Conservation (phyloP, 2,113 vertebrate genomes). For the Zosterops hypoxanthus region DNA sequence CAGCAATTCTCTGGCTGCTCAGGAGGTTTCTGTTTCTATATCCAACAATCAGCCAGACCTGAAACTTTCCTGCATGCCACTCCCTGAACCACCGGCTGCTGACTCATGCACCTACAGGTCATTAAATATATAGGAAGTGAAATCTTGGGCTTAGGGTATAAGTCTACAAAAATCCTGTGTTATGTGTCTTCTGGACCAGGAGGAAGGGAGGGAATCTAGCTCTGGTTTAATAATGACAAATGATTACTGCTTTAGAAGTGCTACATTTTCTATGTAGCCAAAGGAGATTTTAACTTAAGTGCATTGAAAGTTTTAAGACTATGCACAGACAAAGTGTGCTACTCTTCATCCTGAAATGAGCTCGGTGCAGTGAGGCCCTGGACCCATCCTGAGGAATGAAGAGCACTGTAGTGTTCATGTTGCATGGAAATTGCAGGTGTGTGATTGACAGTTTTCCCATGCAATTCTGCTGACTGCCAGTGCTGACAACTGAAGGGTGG, state of each 20-base stretch:
- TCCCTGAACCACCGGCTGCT: not conserved
- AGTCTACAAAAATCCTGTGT: not conserved
- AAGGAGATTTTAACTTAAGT: not conserved
- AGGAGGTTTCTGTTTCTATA: not conserved
- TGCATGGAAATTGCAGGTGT: not conserved
- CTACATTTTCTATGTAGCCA: not conserved
- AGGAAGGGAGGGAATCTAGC: not conserved
- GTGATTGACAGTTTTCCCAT: not conserved
- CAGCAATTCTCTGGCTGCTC: not conserved
- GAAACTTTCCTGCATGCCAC: not conserved
- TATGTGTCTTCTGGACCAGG: not conserved
- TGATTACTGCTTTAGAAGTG: not conserved
- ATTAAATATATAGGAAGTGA: not conserved
- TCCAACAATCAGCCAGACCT: rapidly evolving
- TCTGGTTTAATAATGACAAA: not conserved
- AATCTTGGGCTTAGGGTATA: not conserved
- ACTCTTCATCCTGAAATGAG: not conserved
- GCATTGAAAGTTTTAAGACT: not conserved
- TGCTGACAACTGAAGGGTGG: not conserved
- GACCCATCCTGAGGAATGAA: not conserved
- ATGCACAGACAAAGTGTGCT: not conserved
- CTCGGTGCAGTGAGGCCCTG: not conserved
- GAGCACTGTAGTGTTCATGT: not conserved
- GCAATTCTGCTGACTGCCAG: not conserved
- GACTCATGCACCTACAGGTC: not conserved